Conservation (phyloP, 2,113 vertebrate genomes). For the Indicator maculatus region DNA sequence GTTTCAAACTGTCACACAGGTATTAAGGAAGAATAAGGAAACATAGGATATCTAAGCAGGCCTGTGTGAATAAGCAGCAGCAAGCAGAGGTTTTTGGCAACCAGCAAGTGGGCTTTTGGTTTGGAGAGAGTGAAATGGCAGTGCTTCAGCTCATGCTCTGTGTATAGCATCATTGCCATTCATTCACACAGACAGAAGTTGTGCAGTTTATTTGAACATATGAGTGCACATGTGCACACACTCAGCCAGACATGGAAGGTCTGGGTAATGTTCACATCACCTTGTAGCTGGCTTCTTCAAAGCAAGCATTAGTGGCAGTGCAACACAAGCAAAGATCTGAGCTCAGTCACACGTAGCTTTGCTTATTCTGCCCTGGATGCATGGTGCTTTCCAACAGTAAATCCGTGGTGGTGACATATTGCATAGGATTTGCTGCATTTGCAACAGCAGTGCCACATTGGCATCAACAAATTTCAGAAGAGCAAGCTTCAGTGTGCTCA, state of each 20-base stretch:
- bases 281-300: constrained; percentile 30
- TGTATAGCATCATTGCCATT: rapidly evolving
- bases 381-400: not conserved
- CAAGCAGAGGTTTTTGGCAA: not conserved
- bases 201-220: not conserved
- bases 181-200: rapidly evolving
- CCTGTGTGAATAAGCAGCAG: not conserved
- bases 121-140: not conserved
- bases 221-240: not conserved
- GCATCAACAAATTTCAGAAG: not conserved
- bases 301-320: not conserved
- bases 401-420: rapidly evolving
- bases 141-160: not conserved
- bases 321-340: not conserved
- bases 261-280: constrained; percentile 45
- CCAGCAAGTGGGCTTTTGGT: not conserved
- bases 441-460: not conserved
- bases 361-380: not conserved
- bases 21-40: not conserved
- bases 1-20: too few relatives aligned
- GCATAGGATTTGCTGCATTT: not conserved
- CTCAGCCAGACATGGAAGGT: constrained; percentile 12
- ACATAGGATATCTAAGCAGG: not conserved
- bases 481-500: too few relatives aligned
- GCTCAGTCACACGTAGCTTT: not conserved